Conservation (phyloP, 2,797 vertebrate species). For the Spea hammondii region DNA sequence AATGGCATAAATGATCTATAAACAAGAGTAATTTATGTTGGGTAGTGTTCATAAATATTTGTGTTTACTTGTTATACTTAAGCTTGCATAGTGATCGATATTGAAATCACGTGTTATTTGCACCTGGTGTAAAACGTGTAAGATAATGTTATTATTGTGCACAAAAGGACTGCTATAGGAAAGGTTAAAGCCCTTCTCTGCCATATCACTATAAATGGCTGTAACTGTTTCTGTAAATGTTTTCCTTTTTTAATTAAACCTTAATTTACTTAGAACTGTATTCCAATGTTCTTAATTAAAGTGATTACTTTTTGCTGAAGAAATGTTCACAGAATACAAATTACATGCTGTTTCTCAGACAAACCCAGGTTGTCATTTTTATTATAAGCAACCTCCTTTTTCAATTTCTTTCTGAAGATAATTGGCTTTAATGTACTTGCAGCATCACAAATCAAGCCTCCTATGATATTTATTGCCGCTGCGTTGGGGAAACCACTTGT, state of each 20-base stretch:
- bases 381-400: conserved; percentile 39
- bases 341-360: conserved; percentile 39
- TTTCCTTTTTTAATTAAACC: conserved; percentile 51
- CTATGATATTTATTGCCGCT: conserved; percentile 32
- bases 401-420: conserved; percentile 44
- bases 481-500: conserved; percentile 24
- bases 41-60: too few species aligned
- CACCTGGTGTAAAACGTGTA: too few species aligned
- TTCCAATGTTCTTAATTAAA: conserved; percentile 50
- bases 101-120: too few species aligned
- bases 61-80: too few species aligned
- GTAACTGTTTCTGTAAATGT: conserved; percentile 44
- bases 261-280: conserved; percentile 49
- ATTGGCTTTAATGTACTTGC: conserved; percentile 44
- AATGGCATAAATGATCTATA: too few species aligned
- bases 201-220: conserved; percentile 36
- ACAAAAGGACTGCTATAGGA: not conserved
- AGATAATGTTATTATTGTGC: too few species aligned
- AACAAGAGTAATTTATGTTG: too few species aligned
- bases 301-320: conserved; percentile 42
- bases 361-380: conserved; percentile 47
- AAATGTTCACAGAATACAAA: conserved; percentile 43
- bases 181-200: conserved; percentile 32
- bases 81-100: too few species aligned
- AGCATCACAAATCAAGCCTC: conserved; percentile 40